Evolutionary conservation across 2,113 vertebrate species (phyloP).

Genomic region (Scytalopus superciliaris): DNA sequence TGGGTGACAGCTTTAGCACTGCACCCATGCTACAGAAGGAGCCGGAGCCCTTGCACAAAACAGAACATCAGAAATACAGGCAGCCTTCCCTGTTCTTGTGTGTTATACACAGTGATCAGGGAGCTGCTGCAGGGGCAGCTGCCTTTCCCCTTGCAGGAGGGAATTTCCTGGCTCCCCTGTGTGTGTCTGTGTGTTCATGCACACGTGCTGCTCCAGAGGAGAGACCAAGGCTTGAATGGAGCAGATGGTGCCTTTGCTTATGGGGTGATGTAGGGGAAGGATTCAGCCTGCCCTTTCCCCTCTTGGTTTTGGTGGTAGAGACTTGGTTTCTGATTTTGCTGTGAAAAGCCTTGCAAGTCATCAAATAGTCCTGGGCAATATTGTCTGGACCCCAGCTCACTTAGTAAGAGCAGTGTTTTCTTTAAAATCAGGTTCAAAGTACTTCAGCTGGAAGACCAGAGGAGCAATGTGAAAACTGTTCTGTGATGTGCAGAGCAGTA

Average conservation of each 20-base stretch:
- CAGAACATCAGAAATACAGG: accelerated
- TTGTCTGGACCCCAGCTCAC: background rate
- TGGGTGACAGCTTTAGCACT: background rate
- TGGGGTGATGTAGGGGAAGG: background rate
- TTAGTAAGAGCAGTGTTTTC: background rate
- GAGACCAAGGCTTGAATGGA: background rate
- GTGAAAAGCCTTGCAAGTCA: background rate
- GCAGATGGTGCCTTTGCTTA: background rate
- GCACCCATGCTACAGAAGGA: background rate
- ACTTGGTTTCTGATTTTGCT: background rate
- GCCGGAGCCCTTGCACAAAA: background rate
- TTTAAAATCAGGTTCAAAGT: background rate
- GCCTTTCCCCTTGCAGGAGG: background rate
- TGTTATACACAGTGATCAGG: accelerated
- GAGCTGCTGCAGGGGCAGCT: background rate
- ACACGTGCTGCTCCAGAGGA: background rate
- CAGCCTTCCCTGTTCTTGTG: background rate
- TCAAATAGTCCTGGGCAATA: background rate
- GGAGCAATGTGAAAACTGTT: background rate
- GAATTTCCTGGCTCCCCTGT: too few species aligned
- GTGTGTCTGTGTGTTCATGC: background rate
- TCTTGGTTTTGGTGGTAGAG: background rate
- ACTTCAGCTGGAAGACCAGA: background rate
- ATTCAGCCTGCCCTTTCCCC: background rate
- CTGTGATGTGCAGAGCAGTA: background rate